Evolutionary conservation across 2,113 vertebrate genomes (phyloP), one percentile per base, ranked within the genome.

Genomic region (Gobio gobio): DNA sequence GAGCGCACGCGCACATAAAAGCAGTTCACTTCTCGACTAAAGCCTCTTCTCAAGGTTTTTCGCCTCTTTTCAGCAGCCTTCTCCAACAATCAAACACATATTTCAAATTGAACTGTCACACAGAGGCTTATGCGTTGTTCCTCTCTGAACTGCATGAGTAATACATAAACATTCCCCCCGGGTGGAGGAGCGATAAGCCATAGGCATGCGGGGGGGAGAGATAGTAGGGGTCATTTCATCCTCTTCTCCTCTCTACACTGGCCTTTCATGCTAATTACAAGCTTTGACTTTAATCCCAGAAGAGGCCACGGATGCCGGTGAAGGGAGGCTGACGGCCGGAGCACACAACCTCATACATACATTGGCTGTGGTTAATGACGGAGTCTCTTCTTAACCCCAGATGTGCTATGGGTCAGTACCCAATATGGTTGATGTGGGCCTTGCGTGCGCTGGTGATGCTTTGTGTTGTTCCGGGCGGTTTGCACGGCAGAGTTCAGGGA

Each of bases 251-350:
- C 90, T 88, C 83, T 72, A 59, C 58, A 29, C 87, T 90, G 91
- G 89, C 88, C 87, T 92, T 92, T 94, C 90, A 92, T 92, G 90
- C 90, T 93, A 93, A 94, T 94, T 94, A 93, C 89, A 90, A 91
- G 93, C 91, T 93, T 93, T 90, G 87, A 84, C 88, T 89, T 83
- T 94, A 94, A 95, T 94, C 93, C 93, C 63, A 74, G 64, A 87
- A 80, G 91, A 92, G 93, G 89, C 87, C 91, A 76, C 76, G 85
- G 85, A 90, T 86, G 89, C 78, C 79, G 73, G 68, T 90, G 86
- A 68, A 68, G 86, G 87, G 89, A 89, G 90, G 83, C 82, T 79
- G 59, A 88, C 87, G 88, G 88, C 88, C 63, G 16, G 61, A 26
- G 63, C 66, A 80, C 56, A 40, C 61, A 40, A 45, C 85, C 81